Percentiles rank a stretch among this genome's conserved stretches.
These are phyloP conservation scores for Cheilosia vulpina DNA, from an alignment of 2,888 invertebrate genomes.

Conservation along the genomic window DNA sequence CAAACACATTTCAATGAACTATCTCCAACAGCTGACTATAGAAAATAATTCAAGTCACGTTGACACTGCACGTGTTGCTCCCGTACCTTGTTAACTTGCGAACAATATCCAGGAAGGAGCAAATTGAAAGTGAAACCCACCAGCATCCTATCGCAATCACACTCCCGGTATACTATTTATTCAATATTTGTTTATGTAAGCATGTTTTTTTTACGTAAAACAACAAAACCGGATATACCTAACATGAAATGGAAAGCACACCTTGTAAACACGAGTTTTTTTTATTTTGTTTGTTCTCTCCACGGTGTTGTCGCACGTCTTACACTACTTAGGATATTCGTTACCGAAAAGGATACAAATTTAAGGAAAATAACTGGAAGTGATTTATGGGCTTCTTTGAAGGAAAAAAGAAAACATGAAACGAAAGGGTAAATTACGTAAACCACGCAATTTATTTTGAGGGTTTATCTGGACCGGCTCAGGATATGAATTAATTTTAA, in stretches of 20 bases:
- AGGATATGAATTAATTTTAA: slow-evolving; percentile 39
- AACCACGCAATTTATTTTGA: slow-evolving; percentile 33
- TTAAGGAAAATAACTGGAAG: slow-evolving; percentile 16
- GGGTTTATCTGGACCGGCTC: slow-evolving; percentile 19
- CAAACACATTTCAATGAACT: too few species aligned
- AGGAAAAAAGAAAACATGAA: background rate
- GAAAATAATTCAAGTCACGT: too few species aligned
- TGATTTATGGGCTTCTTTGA: slow-evolving; percentile 20
- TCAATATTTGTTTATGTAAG: too few species aligned
- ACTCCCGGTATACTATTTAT: too few species aligned
- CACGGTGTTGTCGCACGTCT: background rate
- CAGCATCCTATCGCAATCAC: too few species aligned
- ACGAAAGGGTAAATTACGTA: slow-evolving; percentile 22
- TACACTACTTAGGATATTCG: slow-evolving; percentile 19
- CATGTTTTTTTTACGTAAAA: background rate
- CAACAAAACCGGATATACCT: slow-evolving; percentile 22
- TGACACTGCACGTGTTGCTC: too few species aligned
- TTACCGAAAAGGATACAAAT: slow-evolving; percentile 5
- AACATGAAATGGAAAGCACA: slow-evolving; percentile 15
- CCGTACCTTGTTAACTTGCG: too few species aligned
- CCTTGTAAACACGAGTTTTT: slow-evolving; percentile 23
- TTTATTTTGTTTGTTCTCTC: background rate
- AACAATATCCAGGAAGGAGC: too few species aligned
- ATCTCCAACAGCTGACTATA: too few species aligned
- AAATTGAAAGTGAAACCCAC: too few species aligned